Base-by-base conservation (phyloP, 2,888 invertebrate species). In the Linyphia triangularis region DNA sequence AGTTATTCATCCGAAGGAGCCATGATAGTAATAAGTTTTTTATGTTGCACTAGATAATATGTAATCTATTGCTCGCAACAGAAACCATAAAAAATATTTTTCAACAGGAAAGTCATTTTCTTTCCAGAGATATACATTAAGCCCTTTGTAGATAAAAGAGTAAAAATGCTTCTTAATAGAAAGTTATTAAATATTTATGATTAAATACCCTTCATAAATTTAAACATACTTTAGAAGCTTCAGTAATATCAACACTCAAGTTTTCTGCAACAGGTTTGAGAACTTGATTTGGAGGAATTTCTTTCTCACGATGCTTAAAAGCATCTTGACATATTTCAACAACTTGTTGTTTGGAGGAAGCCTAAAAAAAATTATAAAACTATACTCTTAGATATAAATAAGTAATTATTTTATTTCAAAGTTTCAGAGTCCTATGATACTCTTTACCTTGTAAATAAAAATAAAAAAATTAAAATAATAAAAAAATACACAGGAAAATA, bases 291-390 rank as follows among this genome's bases (percentile, higher is more conserved):
- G 89, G 79, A 7, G 81, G 73, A 5, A 69, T 33, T 61, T 84
- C 85, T 73, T 85, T 79, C 30, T 85, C 89, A 24, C 85, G 72
- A 19, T 79, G 43, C 67, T 85, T 84, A 43, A 89, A 89, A n/a
- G 85, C 84, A 67, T 89, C 79, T 40, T 81, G 57, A 61, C 84
- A 81, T 19, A 89, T 69, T 6, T 89, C 89, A 16, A 79, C 33
- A 26, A 89, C 89, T 79, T 89, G 78, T 19, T 89, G 89, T 24
- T 89, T 89, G 1, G 89, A 89, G 5, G 89, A 69, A 43, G 89
- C 89, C 89, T 89, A 16, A 43, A 73, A 67, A 51, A 24, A 63
- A 59, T 57, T 61, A 43, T 24, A 70, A 19, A 67, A 28, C 19
- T 26, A 28, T 1, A 1, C 2, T n/a, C n/a, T 22, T 6, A 59